A percentile compares a stretch with the other conserved stretches of the same genome.
These are phyloP conservation scores for Scelioninae gen. 1 DNA, from an alignment of 2,888 invertebrate species.

Conservation along the genomic window DNA sequence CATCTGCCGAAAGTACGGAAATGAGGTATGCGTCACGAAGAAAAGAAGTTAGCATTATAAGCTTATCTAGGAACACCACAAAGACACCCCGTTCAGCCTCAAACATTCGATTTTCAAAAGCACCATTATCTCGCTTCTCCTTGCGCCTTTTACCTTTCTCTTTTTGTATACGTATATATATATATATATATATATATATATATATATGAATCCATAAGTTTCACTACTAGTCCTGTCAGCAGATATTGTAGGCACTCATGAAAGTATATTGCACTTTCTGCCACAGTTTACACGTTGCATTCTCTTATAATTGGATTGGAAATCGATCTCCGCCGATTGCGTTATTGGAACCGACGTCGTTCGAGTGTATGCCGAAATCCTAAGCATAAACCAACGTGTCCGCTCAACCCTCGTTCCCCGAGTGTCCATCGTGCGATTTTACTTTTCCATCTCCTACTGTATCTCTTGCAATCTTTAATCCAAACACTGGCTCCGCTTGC, in stretches of 20 bases:
- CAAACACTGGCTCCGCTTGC: slow-evolving; percentile 37
- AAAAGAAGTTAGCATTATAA: slow-evolving; percentile 35
- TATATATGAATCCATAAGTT: slow-evolving; percentile 49
- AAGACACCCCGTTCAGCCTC: slow-evolving; percentile 21
- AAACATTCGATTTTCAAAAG: slow-evolving; percentile 39
- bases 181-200: too few species aligned
- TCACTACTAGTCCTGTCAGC: slow-evolving; percentile 27
- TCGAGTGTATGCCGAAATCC: slow-evolving; percentile 63
- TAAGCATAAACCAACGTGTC: slow-evolving; percentile 58
- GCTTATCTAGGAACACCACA: slow-evolving; percentile 24
- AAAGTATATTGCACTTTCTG: slow-evolving; percentile 81
- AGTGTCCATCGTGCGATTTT: slow-evolving; percentile 57
- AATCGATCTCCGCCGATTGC: slow-evolving; percentile 78
- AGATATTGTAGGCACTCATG: slow-evolving; percentile 75
- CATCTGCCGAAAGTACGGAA: slow-evolving; percentile 29
- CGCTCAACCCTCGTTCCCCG: slow-evolving; percentile 21
- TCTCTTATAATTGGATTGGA: slow-evolving; percentile 82
- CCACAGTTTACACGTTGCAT: slow-evolving; percentile 80
- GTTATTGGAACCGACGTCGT: slow-evolving; percentile 66
- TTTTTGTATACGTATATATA: background rate
- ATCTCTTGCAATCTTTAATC: slow-evolving; percentile 61
- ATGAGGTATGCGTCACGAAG: slow-evolving; percentile 25
- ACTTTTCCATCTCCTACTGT: slow-evolving; percentile 52
- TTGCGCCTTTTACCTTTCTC: background rate
- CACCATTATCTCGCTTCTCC: slow-evolving; percentile 8